Evolutionary conservation across 2,113 vertebrate species (phyloP).

Genomic region (Trichomycterus rosablanca): DNA sequence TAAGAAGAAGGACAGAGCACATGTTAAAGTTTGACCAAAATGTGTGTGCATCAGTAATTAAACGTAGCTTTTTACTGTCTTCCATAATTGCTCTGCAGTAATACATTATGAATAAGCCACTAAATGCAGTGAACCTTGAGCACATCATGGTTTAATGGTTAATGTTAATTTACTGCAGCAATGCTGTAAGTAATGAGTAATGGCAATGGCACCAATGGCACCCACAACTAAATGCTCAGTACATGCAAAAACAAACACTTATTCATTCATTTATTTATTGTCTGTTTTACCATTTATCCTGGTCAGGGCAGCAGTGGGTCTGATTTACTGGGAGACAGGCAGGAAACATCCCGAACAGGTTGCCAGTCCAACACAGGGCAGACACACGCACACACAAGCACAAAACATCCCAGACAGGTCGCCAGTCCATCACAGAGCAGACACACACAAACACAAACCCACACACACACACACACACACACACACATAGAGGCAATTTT

Average conservation of each 20-base stretch:
- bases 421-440: no score
- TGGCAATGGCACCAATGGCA: background rate
- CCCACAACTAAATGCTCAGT: background rate
- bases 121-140: conserved; percentile 43
- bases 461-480: no score
- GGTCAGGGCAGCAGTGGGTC: no score
- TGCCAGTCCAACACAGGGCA: no score
- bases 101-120: conserved; percentile 50
- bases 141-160: conserved; percentile 66
- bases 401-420: no score
- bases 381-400: no score
- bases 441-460: no score
- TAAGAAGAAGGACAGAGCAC: conserved; percentile 7
- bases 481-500: no score
- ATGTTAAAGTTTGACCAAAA: conserved; percentile 40
- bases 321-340: no score
- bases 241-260: conserved; percentile 2
- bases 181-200: conserved; percentile 40
- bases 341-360: no score
- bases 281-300: no score
- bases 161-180: conserved; percentile 49
- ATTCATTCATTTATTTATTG: no score
- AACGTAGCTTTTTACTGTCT: conserved; percentile 38
- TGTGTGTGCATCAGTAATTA: conserved; percentile 45
- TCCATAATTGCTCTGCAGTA: conserved; percentile 57